A percentile compares a stretch with the other conserved stretches of the same genome.
These are phyloP conservation scores for Cyanoramphus novaezelandiae DNA, from an alignment of 2,113 vertebrate species.

Conservation along the genomic window DNA sequence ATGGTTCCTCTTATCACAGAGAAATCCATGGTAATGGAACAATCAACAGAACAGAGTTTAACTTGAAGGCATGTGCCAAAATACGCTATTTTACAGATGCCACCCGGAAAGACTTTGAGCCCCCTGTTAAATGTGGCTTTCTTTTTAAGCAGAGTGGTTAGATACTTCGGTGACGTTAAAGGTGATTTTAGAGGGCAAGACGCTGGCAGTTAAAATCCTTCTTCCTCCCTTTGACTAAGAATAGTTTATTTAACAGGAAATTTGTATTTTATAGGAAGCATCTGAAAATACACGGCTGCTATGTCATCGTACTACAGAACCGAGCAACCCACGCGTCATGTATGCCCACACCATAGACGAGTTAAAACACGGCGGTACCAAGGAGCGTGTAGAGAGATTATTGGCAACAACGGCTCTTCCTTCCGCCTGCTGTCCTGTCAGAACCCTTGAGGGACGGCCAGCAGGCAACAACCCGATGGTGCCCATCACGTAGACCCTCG, in stretches of 20 bases:
- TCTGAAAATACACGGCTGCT: background rate
- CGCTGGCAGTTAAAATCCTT: background rate
- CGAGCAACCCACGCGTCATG: rapidly evolving
- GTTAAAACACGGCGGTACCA: rapidly evolving
- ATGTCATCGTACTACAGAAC: rapidly evolving
- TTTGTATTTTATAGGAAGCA: background rate
- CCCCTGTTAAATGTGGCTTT: background rate
- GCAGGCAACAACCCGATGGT: rapidly evolving
- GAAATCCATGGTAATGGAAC: background rate
- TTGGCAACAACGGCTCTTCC: background rate
- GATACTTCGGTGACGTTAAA: background rate
- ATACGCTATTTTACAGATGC: background rate
- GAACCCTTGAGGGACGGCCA: rapidly evolving
- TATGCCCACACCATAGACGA: rapidly evolving
- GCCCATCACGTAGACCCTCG: rapidly evolving
- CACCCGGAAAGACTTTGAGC: background rate
- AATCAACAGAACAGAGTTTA: background rate
- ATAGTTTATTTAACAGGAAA: background rate
- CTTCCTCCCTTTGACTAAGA: background rate
- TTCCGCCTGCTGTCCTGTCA: rapidly evolving
- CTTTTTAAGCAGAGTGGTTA: background rate
- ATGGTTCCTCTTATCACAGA: background rate
- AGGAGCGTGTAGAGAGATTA: rapidly evolving
- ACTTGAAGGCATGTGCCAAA: background rate
- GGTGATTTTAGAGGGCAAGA: background rate